Percentiles rank a stretch among this genome's conserved stretches.
These are phyloP conservation scores for Drosophila pectinifera DNA, from an alignment of 1,140 invertebrate species.

Conservation along the genomic window DNA sequence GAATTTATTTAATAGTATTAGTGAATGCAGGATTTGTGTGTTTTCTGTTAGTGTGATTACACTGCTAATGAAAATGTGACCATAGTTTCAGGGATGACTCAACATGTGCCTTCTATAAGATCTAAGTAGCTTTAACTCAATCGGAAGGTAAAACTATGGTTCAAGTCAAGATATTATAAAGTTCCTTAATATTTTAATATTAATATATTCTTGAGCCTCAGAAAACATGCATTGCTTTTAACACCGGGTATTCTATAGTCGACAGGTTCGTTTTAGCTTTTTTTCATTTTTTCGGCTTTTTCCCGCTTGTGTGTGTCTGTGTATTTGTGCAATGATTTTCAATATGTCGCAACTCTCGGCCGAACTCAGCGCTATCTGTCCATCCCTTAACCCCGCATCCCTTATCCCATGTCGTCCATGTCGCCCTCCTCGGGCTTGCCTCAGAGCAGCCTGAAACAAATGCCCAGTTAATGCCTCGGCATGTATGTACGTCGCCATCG, in stretches of 20 bases:
- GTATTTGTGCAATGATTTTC: constrained; percentile 72
- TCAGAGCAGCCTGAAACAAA: constrained; percentile 73
- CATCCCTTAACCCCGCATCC: background rate
- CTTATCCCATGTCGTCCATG: constrained; percentile 28
- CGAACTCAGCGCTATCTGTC: constrained; percentile 66
- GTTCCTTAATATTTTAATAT: background rate
- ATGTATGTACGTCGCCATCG: constrained; percentile 67
- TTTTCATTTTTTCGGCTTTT: constrained; percentile 25
- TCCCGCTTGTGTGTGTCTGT: constrained; percentile 18
- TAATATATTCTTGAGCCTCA: background rate
- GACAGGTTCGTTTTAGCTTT: background rate
- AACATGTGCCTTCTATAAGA: too few species aligned
- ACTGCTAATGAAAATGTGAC: too few species aligned
- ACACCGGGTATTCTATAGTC: background rate
- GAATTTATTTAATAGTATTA: too few species aligned
- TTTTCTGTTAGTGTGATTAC: too few species aligned
- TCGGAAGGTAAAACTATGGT: too few species aligned
- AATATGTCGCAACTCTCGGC: constrained; percentile 79
- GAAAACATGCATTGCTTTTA: background rate
- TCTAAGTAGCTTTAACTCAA: too few species aligned
- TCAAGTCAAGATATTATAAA: too few species aligned
- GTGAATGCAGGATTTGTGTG: too few species aligned
- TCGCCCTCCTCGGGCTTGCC: constrained; percentile 34
- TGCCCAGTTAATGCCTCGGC: constrained; percentile 73
- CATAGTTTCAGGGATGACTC: too few species aligned